A percentile compares a stretch with the other conserved stretches of the same genome.
These are phyloP conservation scores for Paedocypris micromegethes DNA, from an alignment of 2,797 vertebrate species.

Conservation along the genomic window DNA sequence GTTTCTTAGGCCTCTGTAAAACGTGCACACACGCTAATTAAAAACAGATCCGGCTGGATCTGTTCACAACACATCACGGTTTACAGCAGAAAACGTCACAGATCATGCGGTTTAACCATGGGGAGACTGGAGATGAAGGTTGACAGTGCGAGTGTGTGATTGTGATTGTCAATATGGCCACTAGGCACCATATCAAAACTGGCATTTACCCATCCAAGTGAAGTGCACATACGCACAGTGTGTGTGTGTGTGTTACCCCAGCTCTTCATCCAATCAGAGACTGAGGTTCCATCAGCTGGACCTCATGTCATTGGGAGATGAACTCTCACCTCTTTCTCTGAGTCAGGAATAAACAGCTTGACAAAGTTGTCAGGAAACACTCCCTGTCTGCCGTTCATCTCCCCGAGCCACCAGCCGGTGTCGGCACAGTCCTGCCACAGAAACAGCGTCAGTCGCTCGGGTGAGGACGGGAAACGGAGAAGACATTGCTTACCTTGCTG, in stretches of 20 bases:
- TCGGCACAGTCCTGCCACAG: conserved; percentile 84
- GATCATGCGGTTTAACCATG: conserved; percentile 21
- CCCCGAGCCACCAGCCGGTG: conserved; percentile 96
- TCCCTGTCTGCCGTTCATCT: conserved; percentile 82
- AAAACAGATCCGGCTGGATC: conserved; percentile 9
- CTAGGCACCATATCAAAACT: too few relatives aligned
- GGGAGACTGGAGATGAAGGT: conserved; percentile 22
- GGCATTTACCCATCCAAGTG: too few relatives aligned
- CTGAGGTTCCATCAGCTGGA: conserved; percentile 36
- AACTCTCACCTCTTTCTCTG: conserved; percentile 83
- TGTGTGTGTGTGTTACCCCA: not conserved
- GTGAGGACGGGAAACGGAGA: too few relatives aligned
- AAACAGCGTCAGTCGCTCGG: too few relatives aligned
- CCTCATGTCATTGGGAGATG: too few relatives aligned
- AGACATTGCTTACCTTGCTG: conserved; percentile 77
- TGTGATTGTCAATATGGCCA: conserved; percentile 2
- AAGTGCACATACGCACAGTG: not conserved
- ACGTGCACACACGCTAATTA: conserved; percentile 15
- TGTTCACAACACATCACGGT: conserved; percentile 32
- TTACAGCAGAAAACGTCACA: conserved; percentile 14
- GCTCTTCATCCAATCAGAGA: conserved; percentile 33
- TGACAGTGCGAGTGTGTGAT: not conserved
- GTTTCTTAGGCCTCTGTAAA: conserved; percentile 96
- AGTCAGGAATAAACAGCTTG: conserved; percentile 85
- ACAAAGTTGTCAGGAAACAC: conserved; percentile 98